These are phyloP conservation scores for Micropoecilia bifurca DNA, from an alignment of 2,797 vertebrate genomes.

Conservation along the genomic window DNA sequence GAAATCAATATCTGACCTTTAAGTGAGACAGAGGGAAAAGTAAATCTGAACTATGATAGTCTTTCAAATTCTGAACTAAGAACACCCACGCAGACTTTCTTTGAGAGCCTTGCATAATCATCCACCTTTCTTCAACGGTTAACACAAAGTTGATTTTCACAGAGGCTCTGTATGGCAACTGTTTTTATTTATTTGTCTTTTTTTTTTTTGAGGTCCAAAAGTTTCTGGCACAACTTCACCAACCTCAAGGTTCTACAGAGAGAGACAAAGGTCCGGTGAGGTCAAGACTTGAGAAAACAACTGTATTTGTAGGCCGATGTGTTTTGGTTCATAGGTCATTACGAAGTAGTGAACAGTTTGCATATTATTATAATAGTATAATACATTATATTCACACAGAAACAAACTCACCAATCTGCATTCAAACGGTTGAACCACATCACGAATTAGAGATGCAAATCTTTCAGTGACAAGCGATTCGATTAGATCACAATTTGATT, in stretches of 20 bases:
- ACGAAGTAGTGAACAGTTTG: neutral
- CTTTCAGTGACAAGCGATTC: no score
- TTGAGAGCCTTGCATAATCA: conserved; percentile 39
- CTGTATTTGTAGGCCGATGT: neutral
- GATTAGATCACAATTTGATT: no score
- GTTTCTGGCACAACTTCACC: neutral
- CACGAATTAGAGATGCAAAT: neutral
- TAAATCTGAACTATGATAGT: conserved; percentile 24
- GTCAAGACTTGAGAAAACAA: neutral
- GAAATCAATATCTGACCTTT: conserved; percentile 45
- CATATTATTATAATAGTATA: neutral
- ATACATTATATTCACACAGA: neutral
- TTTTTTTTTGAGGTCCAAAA: neutral
- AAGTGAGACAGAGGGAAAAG: conserved; percentile 21
- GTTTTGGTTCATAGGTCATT: neutral
- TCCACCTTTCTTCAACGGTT: conserved; percentile 53
- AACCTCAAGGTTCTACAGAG: neutral
- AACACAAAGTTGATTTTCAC: conserved; percentile 26
- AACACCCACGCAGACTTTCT: conserved; percentile 22
- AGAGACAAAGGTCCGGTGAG: neutral
- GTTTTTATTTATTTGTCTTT: conserved; percentile 9
- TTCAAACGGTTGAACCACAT: neutral
- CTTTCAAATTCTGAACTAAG: conserved; percentile 33
- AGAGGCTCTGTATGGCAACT: conserved; percentile 37
- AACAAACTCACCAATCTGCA: neutral